Conservation (phyloP, 2,797 vertebrate species). For the Darevskia nairensis region DNA sequence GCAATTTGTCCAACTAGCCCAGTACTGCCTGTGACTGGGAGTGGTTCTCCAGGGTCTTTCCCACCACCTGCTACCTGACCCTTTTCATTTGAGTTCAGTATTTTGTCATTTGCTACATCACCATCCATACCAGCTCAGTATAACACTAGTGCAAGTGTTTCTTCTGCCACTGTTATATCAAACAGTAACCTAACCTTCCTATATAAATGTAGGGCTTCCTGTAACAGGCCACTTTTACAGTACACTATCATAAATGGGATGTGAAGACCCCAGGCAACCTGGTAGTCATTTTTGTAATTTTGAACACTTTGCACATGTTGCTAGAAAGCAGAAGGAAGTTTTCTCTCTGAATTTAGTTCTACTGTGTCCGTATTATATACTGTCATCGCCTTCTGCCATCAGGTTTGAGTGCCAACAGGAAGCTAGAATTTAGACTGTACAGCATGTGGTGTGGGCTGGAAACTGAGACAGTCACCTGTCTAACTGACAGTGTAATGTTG, state of each 20-base stretch:
- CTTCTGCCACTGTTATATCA: not conserved
- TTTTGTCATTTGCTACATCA: not conserved
- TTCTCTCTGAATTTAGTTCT: not conserved
- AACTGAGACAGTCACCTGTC: not conserved
- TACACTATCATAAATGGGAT: not conserved
- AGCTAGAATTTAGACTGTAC: not conserved
- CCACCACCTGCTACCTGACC: not conserved
- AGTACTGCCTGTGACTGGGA: not conserved
- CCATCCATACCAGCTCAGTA: not conserved
- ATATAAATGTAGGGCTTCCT: not conserved
- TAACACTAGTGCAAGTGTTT: not conserved
- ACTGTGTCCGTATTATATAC: not conserved
- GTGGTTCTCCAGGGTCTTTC: not conserved
- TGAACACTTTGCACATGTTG: not conserved
- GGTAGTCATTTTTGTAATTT: not conserved
- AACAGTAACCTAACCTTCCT: not conserved
- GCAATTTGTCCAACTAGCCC: not conserved
- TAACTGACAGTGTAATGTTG: not conserved
- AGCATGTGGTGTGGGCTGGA: not conserved
- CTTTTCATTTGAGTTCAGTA: not conserved
- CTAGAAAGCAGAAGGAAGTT: not conserved
- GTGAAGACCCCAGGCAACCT: not conserved
- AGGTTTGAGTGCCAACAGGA: not conserved
- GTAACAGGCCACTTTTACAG: not conserved
- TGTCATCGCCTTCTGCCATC: not conserved